Evolutionary conservation across 2,797 vertebrate species (phyloP), one percentile per base, ranked within the genome.

Genomic region (Tiaroga cobitis): DNA sequence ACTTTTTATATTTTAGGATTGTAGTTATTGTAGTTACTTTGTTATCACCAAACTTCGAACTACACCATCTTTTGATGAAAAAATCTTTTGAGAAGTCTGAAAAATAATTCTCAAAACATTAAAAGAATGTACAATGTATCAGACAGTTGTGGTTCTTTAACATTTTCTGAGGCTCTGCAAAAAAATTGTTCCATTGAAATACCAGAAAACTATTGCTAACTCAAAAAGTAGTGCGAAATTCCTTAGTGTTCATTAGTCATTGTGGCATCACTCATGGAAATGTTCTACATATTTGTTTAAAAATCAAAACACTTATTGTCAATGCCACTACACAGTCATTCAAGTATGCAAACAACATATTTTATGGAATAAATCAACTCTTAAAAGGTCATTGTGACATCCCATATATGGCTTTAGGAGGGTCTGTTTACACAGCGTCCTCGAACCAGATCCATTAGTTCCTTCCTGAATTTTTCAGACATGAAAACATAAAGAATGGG

Each of bases 401-500:
- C 39, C 49, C 8, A 41, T 43, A 3, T 46, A 10, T 54, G 49
- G 16, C 26, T 65, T 74, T 65, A 74, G 2, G 54, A n/a, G 8
- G 24, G 8, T 46, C 26, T 49, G 16, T 39, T 51, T 39, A 76
- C 26, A 56, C 72, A 72, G 10, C 59, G 21, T 67, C 54, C 85
- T 59, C 84, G 89, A 41, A 93, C 86, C 56, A 95, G 81, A 37
- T 72, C 86, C 84, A 91, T 86, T 2, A 96, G 80, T 88, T 96
- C 95, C 80, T 92, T 88, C 85, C 95, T 92, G 91, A 96, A 96
- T 91, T 94, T 96, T 39, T 94, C 91, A 2, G 95, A 96, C 93
- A 95, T 93, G 74, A 96, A 93, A 46, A 94, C 95, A 61, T 96
- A 96, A 54, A 96, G 92, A 79, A 95, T 89, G 18, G 96, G 95